Base-by-base conservation (phyloP, 2,797 vertebrate genomes). In the Heteromormyrus szaboi region DNA sequence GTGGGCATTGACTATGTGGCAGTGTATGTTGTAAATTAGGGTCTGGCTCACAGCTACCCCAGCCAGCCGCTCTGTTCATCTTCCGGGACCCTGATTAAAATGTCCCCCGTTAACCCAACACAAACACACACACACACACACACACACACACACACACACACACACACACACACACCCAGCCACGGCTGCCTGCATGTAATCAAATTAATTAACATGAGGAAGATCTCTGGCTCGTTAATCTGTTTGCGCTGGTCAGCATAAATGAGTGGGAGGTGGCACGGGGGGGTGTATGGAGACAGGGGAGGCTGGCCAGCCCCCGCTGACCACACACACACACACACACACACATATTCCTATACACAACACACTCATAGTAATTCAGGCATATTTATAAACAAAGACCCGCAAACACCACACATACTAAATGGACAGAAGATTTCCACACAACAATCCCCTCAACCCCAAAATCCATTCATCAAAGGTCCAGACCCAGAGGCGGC, bases 1-100 rank as follows among this genome's bases (percentile, higher is more conserved):
- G 95, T 96, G 97, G 96, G 94, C 96, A 97, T 96, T 96, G 96
- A 97, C 96, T 96, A 94, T 96, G 94, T 97, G 96, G 96, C 96
- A 96, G 94, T 93, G 91, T 89, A 89, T 91, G 92, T 95, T 93
- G 95, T 97, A 97, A 97, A 97, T 97, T 95, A 95, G 90, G 92
- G 89, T 90, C 92, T 89, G 93, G 91, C 91, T 91, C 91, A 91
- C 93, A 93, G 93, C 92, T 93, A 94, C 93, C 93, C 92, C 92
- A 72, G 89, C 89, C 90, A 91, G 88, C 91, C 91, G 90, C 92
- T 89, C 95, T 93, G 95, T 97, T 95, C 94, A 95, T 96, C 95
- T 95, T 95, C 90, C 89, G 79, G 88, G 88, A 29, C 92, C 91
- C 92, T 92, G 93, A 94, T 94, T 94, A 94, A 95, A 93, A 92